Conservation (phyloP, 2,888 invertebrate species). For the Brachypalpus laphriformis region DNA sequence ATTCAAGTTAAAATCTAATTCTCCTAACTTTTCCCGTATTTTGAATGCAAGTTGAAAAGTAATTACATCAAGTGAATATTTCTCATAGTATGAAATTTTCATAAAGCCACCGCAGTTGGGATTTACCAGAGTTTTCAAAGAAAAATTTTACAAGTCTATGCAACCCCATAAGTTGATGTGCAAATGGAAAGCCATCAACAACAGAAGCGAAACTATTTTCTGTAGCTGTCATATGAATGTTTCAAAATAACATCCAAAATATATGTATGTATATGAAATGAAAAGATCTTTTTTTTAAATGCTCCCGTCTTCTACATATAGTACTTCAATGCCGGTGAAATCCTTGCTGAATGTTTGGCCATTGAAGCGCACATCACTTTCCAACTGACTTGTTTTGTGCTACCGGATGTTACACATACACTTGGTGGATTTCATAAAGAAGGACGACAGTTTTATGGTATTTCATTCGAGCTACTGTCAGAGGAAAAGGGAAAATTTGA, state of each 20-base stretch:
- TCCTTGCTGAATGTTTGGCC: conserved; percentile 10
- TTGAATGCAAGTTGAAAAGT: neutral
- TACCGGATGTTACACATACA: conserved; percentile 1
- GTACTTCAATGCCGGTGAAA: neutral
- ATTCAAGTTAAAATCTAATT: neutral
- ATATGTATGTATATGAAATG: neutral
- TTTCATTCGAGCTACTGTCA: neutral
- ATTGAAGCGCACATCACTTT: conserved; percentile 26
- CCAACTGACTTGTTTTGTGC: conserved; percentile 15
- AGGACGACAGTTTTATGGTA: conserved; percentile 18
- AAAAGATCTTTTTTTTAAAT: neutral
- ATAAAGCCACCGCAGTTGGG: neutral
- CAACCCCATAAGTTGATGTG: neutral
- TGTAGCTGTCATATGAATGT: neutral
- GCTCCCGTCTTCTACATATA: neutral
- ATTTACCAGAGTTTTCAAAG: neutral
- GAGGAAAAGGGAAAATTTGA: neutral
- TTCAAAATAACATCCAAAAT: neutral
- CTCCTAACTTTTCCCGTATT: neutral
- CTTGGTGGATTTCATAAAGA: neutral
- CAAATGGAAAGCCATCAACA: neutral
- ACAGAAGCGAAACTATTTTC: conserved; percentile 5
- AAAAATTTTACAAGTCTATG: neutral
- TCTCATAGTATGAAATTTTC: neutral
- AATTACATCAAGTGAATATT: neutral